Base-by-base conservation (phyloP, 1,140 invertebrate species). In the Leptinotarsa defecta region DNA sequence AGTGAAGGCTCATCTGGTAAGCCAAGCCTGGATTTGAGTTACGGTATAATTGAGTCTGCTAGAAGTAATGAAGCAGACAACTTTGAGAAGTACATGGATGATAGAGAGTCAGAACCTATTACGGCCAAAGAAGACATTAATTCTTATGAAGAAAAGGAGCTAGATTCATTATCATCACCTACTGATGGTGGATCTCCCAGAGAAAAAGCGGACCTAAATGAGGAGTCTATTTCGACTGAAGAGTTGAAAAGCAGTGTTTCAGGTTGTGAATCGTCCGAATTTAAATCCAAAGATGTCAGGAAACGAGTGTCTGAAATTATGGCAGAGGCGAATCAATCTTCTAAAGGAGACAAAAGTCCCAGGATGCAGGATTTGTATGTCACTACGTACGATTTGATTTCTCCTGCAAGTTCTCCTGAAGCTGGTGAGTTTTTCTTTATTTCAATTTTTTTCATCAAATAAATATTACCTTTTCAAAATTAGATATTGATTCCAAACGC, bases 291-390 rank as follows among this genome's bases (percentile, higher is more conserved):
- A 43, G 78, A 83, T 78, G 81, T 84, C 1, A 83, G 81, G 62
- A 84, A 83, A 73, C 69, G 83, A 11, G 82, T 84, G 13, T 82
- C 79, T 4, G 81, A 85, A 74, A 85, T 85, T 75, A 76, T 84
- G 34, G 78, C 80, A 1, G 83, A 84, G 68, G 77, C 79, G 13
- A 80, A 75, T 67, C 72, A 34, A 65, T 43, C 34, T 17, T 72
- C 74, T 22, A 79, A 78, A 57, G 79, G 78, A 13, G 81, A 85
- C 67, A 83, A 83, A 70, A 83, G 82, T 79, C 78, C 83, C 3
- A 74, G 81, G 52, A 43, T 84, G 43, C 83, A 82, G 65, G 84
- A 85, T 77, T 74, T 83, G n/a, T 84, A 83, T 71, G 75, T 81
- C 1, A 84, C 83, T 27, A 81, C 84, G 4, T 84, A 83, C 69